Conservation (phyloP, 2,888 invertebrate genomes). For the Diachrysia chrysitis region DNA sequence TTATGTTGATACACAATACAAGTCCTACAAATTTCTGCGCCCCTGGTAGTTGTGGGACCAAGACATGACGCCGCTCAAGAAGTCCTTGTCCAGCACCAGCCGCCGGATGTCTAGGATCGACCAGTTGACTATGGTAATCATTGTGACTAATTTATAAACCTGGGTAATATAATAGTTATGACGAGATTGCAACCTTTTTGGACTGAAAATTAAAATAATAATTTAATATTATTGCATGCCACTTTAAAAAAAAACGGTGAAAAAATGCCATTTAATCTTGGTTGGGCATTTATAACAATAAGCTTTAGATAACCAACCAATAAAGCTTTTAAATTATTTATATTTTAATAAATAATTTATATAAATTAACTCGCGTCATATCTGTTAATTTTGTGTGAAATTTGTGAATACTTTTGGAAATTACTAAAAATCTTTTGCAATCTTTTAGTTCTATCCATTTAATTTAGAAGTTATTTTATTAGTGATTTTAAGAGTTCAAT, state of each 20-base stretch:
- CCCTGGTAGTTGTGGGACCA: constrained; percentile 94
- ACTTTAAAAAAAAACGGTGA: neutral
- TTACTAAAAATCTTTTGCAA: constrained; percentile 25
- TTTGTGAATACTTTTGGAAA: constrained; percentile 21
- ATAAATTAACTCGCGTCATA: constrained; percentile 30
- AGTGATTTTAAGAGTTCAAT: constrained; percentile 5
- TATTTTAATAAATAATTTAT: neutral
- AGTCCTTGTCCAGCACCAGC: constrained; percentile 93
- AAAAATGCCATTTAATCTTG: no score
- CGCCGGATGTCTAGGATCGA: constrained; percentile 95
- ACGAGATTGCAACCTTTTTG: constrained; percentile 14
- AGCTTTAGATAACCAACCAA: no score
- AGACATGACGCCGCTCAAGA: constrained; percentile 95
- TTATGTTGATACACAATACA: constrained; percentile 63
- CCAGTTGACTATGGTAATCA: constrained; percentile 94
- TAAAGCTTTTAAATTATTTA: no score
- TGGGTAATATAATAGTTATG: constrained; percentile 48
- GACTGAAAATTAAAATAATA: neutral
- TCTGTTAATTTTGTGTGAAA: constrained; percentile 32
- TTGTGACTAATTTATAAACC: constrained; percentile 49
- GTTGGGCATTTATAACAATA: no score
- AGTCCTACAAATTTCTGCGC: constrained; percentile 72
- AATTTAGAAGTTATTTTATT: neutral
- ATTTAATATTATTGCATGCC: neutral
- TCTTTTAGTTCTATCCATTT: constrained; percentile 7